A percentile compares a stretch with the other conserved stretches of the same genome.
Conservation (phyloP, 2,797 vertebrate species). For the Momotus momota region DNA sequence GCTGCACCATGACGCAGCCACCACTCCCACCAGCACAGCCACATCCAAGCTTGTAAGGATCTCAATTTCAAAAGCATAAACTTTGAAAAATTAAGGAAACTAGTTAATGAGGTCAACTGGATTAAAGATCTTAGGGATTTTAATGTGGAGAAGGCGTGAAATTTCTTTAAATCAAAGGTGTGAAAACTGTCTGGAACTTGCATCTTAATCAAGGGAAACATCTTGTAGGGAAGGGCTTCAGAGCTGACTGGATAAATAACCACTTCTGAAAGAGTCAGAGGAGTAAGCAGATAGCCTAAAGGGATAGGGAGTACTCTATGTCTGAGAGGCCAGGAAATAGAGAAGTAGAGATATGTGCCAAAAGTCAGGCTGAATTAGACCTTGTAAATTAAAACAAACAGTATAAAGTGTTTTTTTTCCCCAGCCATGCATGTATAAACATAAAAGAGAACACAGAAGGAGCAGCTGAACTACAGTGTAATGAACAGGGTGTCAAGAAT, state of each 20-base stretch:
- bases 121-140: slow-evolving; percentile 73
- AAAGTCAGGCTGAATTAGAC: not conserved
- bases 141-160: slow-evolving; percentile 67
- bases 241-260: slow-evolving; percentile 51
- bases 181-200: slow-evolving; percentile 67
- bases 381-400: not conserved
- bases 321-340: not conserved
- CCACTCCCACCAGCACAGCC: slow-evolving; percentile 6
- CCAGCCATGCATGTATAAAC: not conserved
- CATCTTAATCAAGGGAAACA: slow-evolving; percentile 68
- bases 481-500: not conserved
- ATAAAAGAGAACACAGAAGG: not conserved
- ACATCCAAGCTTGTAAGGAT: slow-evolving; percentile 32
- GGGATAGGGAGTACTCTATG: not conserved
- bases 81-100: slow-evolving; percentile 67
- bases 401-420: not conserved
- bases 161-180: slow-evolving; percentile 74
- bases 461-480: not conserved
- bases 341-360: not conserved
- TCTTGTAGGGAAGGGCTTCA: slow-evolving; percentile 32
- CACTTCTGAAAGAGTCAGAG: slow-evolving; percentile 21
- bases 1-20: not conserved
- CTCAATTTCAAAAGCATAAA: slow-evolving; percentile 59
- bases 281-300: not conserved
- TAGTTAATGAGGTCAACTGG: slow-evolving; percentile 71